Percentiles rank a stretch among this genome's conserved stretches.
phyloP scores from a whole-genome alignment of 2,797 vertebrate species.

The Choloepus didactylus region DNA sequence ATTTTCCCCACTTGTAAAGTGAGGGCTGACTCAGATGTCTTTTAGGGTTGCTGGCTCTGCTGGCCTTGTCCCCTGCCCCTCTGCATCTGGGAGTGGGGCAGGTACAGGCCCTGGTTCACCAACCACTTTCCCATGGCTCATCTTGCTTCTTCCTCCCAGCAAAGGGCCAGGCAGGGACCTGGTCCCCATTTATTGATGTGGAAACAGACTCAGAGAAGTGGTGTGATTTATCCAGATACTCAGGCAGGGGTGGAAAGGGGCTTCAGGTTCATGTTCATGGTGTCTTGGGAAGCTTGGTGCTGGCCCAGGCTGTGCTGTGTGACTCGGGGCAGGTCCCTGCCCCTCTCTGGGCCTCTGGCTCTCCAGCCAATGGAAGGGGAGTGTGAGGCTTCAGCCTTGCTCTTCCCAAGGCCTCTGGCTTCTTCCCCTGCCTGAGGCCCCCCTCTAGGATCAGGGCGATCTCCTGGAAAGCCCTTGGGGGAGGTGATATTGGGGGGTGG shows the following conservation, averaged over 20 bases:
- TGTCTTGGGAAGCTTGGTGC: not conserved
- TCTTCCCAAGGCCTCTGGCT: not conserved
- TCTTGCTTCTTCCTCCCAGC: not conserved
- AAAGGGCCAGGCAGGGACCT: not conserved
- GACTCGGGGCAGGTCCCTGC: not conserved
- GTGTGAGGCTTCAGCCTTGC: fast-evolving
- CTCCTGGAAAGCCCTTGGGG: not conserved
- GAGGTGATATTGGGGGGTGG: not conserved
- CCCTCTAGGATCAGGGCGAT: not conserved
- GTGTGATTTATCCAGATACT: no score
- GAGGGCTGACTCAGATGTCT: not conserved
- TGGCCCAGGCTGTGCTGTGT: not conserved
- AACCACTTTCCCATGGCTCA: not conserved
- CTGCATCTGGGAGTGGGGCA: not conserved
- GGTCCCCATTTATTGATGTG: not conserved
- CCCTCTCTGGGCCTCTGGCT: conserved; percentile 16
- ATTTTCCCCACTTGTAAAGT: not conserved
- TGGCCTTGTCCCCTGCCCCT: not conserved
- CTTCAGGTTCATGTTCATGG: not conserved
- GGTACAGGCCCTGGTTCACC: no score
- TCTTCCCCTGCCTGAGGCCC: not conserved
- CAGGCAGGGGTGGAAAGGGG: fast-evolving
- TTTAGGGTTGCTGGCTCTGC: not conserved
- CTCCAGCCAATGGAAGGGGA: not conserved
- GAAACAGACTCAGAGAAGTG: not conserved